Evolutionary conservation across 1,140 invertebrate genomes (phyloP), one percentile per base, ranked within the genome.

Genomic region (Tenebrio molitor): DNA sequence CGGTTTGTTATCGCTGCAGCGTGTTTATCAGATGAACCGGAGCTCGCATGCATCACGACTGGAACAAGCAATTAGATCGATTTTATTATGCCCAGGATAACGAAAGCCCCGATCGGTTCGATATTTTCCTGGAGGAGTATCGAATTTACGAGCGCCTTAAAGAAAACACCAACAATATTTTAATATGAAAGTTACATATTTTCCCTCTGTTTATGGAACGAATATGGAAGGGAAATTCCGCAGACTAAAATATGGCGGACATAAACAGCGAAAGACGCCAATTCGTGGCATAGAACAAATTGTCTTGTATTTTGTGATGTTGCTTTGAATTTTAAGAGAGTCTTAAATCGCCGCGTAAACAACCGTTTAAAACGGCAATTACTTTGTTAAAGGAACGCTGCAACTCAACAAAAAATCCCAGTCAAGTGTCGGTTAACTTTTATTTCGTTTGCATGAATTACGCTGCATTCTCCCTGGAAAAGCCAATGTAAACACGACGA

Each of bases 151-250:
- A 58, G 21, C 12, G 50, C 23, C 10, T 29, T 50, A 50, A 50
- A 17, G 44, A 50, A 50, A 50, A 58, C 50, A 58, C 21, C 50
- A 16, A 29, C 50, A 29, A 58, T 39, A 58, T 58, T 58, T 58
- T 34, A 58, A 58, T 29, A 58, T 15, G 50, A 46, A 17, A 17
- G 14, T 17, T 46, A 46, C 42, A 17, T 46, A 46, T 46, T 46
- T 39, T 12, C 5, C 42, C 12, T 6, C 14, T 46, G 42, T 46
- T 46, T 46, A 46, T 46, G 15, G 15, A 46, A 10, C 14, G 50
- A 29, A 58, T 14, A 58, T 58, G 21, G 23, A 29, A 14, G 50
- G 15, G 44, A 23, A 58, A 25, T 39, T 5, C 50, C n/a, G 10
- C 21, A 25, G 50, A 12, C 36, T 39, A 39, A 33, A 58, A 58